A percentile compares a stretch with the other conserved stretches of the same genome.
phyloP scores from a whole-genome alignment of 2,888 invertebrate species.

The Unio delphinus region DNA sequence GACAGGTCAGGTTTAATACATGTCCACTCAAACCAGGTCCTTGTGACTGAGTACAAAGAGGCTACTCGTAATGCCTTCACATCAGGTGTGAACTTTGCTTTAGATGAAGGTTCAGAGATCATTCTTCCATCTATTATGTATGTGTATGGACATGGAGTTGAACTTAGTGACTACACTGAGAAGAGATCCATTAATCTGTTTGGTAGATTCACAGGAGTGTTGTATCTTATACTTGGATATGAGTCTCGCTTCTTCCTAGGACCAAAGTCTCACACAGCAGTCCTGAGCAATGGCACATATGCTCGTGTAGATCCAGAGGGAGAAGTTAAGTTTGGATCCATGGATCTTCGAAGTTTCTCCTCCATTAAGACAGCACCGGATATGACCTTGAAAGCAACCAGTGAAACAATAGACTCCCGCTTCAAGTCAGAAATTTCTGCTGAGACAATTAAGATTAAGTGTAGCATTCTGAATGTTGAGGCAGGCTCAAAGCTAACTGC shows the following conservation, averaged over 20 bases:
- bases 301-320: slow-evolving; percentile 31
- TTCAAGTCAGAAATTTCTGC: slow-evolving; percentile 48
- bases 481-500: slow-evolving; percentile 51
- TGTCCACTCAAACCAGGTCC: slow-evolving; percentile 38
- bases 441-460: slow-evolving; percentile 43
- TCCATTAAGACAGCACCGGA: slow-evolving; percentile 42
- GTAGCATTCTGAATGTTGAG: slow-evolving; percentile 46
- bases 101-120: slow-evolving; percentile 41
- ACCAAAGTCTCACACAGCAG: slow-evolving; percentile 44
- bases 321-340: slow-evolving; percentile 37
- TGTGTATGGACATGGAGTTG: slow-evolving; percentile 50
- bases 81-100: slow-evolving; percentile 48
- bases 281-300: slow-evolving; percentile 25
- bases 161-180: slow-evolving; percentile 27
- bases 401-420: slow-evolving; percentile 43
- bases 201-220: slow-evolving; percentile 49
- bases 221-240: slow-evolving; percentile 42
- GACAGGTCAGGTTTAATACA: slow-evolving; percentile 52
- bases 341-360: slow-evolving; percentile 49
- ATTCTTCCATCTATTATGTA: slow-evolving; percentile 46
- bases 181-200: slow-evolving; percentile 37
- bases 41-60: slow-evolving; percentile 42
- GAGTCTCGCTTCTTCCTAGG: slow-evolving; percentile 42
- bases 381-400: slow-evolving; percentile 25
- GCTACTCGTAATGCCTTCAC: slow-evolving; percentile 42